Percentiles rank a stretch among this genome's conserved stretches.
These are phyloP conservation scores for Azorinus chamasolen DNA, from an alignment of 2,888 invertebrate genomes.

Conservation along the genomic window DNA sequence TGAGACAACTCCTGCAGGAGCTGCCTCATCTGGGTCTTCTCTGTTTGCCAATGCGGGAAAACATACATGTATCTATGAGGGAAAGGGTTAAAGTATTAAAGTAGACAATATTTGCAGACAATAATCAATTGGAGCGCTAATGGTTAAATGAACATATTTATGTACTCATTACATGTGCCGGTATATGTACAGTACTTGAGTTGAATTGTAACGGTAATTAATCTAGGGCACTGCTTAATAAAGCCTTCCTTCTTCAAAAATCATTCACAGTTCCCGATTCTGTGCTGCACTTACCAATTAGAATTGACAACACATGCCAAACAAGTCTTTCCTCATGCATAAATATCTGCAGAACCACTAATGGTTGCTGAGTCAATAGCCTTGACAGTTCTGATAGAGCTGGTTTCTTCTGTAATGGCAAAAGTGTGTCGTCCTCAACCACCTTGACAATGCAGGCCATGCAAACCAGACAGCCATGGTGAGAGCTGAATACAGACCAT, in stretches of 20 bases:
- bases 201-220: too few relatives aligned
- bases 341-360: slow-evolving; percentile 59
- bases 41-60: too few relatives aligned
- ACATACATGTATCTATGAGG: background rate
- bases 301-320: slow-evolving; percentile 60
- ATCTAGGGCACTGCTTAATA: too few relatives aligned
- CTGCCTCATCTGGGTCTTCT: too few relatives aligned
- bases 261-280: too few relatives aligned
- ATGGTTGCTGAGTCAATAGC: slow-evolving; percentile 50
- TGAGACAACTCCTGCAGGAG: too few relatives aligned
- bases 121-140: too few relatives aligned
- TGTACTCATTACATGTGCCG: background rate
- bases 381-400: slow-evolving; percentile 62
- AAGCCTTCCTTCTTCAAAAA: too few relatives aligned
- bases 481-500: slow-evolving; percentile 58
- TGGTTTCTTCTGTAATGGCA: slow-evolving; percentile 65
- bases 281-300: slow-evolving; percentile 57
- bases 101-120: too few relatives aligned
- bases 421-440: slow-evolving; percentile 55
- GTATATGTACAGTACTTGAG: background rate
- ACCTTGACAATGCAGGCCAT: slow-evolving; percentile 69
- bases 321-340: slow-evolving; percentile 58
- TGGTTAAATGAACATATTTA: slow-evolving; percentile 1
- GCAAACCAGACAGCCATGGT: slow-evolving; percentile 59
- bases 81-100: background rate